phyloP scores from a whole-genome alignment of 2,113 vertebrate species.

The Indicator indicator region DNA sequence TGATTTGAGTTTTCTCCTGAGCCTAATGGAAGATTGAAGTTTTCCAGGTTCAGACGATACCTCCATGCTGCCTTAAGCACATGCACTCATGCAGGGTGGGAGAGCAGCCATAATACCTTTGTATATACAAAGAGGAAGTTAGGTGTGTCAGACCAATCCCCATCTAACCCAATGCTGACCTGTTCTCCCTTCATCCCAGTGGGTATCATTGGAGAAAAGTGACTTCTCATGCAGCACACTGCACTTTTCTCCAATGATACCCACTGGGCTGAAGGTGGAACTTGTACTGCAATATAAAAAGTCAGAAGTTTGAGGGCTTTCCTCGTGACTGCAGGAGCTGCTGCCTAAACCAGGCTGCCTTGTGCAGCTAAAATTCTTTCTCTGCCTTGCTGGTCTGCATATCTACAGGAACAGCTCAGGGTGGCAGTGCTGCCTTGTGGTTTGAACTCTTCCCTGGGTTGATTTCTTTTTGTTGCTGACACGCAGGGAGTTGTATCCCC shows the following conservation, averaged over 20 bases:
- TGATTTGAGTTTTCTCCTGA: neutral
- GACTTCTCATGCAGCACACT: neutral
- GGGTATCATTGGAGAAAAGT: neutral
- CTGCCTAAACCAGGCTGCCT: neutral
- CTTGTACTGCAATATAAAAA: neutral
- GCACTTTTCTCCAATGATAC: neutral
- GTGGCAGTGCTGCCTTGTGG: constrained; percentile 57
- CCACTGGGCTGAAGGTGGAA: neutral
- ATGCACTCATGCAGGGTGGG: neutral
- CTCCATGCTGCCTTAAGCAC: neutral
- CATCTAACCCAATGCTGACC: neutral
- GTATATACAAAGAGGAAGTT: neutral
- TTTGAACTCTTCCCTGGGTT: neutral
- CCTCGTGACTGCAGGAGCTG: fast-evolving
- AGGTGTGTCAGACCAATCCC: neutral
- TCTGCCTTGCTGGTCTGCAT: neutral
- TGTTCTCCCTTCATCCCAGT: neutral
- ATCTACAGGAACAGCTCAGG: neutral
- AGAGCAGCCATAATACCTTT: neutral
- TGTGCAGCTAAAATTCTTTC: neutral
- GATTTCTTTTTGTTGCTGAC: constrained; percentile 1
- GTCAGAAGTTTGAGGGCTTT: neutral
- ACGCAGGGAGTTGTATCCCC: neutral
- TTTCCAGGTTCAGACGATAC: neutral
- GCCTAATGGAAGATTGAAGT: neutral